Evolutionary conservation across 1,140 invertebrate species (phyloP).

Genomic region (Conus ventricosus): DNA sequence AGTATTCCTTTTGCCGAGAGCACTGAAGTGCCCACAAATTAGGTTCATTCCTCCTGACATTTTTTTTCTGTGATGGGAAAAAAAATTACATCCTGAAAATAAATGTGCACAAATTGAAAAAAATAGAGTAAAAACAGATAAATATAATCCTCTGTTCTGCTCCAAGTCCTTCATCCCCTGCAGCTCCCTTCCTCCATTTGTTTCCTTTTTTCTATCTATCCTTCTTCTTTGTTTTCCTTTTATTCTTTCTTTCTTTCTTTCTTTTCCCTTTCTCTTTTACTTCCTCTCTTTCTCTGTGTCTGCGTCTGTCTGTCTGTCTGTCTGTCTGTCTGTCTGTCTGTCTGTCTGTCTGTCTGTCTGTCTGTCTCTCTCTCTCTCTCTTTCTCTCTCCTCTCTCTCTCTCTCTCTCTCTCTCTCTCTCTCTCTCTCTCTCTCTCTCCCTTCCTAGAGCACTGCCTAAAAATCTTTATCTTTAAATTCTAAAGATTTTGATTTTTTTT

Average conservation of each 20-base stretch:
- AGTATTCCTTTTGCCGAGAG: too few relatives aligned
- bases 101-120: background rate
- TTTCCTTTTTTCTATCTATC: background rate
- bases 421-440: background rate
- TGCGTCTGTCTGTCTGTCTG: background rate
- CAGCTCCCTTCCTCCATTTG: background rate
- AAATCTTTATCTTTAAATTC: too few relatives aligned
- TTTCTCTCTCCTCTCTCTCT: background rate
- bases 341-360: background rate
- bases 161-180: background rate
- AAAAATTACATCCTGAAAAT: background rate
- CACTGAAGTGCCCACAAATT: too few relatives aligned
- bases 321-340: background rate
- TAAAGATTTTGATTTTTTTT: background rate
- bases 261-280: background rate
- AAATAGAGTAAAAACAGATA: background rate
- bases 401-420: background rate
- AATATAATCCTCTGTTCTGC: background rate
- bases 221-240: background rate
- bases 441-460: background rate
- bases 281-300: too few relatives aligned
- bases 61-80: background rate
- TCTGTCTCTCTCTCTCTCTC: slow-evolving; percentile 3
- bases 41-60: too few relatives aligned
- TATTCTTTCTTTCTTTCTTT: background rate